A percentile compares a stretch with the other conserved stretches of the same genome.
phyloP scores from a whole-genome alignment of 1,140 invertebrate species.

The Ephestia elutella region DNA sequence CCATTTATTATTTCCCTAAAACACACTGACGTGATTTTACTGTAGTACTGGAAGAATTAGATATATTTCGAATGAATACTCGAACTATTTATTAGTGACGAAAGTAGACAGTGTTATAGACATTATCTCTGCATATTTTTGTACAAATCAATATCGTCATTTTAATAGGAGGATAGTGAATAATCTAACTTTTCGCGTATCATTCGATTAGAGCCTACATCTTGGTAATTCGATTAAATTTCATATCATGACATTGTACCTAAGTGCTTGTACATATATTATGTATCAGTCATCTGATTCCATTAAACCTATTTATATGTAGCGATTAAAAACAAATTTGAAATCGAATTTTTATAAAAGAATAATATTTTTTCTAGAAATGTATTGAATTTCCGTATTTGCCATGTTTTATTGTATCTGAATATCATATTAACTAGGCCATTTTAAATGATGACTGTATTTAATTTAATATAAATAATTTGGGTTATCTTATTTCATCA shows the following conservation, averaged over 20 bases:
- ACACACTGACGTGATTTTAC: neutral
- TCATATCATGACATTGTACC: conserved; percentile 59
- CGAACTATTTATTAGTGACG: neutral
- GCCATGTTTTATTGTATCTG: neutral
- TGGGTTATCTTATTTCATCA: conserved; percentile 11
- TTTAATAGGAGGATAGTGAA: conserved; percentile 35
- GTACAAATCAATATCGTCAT: conserved; percentile 55
- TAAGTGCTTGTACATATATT: conserved; percentile 53
- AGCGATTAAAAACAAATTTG: conserved; percentile 22
- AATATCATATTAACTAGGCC: neutral
- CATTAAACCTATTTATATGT: conserved; percentile 23
- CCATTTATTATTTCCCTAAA: neutral
- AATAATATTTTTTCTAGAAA: conserved; percentile 63
- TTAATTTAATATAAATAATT: conserved; percentile 12
- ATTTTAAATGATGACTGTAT: conserved; percentile 10
- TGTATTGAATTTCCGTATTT: conserved; percentile 33
- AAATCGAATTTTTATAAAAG: conserved; percentile 32
- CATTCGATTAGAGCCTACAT: conserved; percentile 47
- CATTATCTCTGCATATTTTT: conserved; percentile 61
- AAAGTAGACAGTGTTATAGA: neutral
- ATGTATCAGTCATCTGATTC: conserved; percentile 17
- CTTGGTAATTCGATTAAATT: conserved; percentile 39
- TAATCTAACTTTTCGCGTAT: conserved; percentile 32
- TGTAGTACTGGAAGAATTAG: neutral
- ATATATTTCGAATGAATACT: neutral